Evolutionary conservation across 2,888 invertebrate species (phyloP).

Genomic region (Plebejus argus): DNA sequence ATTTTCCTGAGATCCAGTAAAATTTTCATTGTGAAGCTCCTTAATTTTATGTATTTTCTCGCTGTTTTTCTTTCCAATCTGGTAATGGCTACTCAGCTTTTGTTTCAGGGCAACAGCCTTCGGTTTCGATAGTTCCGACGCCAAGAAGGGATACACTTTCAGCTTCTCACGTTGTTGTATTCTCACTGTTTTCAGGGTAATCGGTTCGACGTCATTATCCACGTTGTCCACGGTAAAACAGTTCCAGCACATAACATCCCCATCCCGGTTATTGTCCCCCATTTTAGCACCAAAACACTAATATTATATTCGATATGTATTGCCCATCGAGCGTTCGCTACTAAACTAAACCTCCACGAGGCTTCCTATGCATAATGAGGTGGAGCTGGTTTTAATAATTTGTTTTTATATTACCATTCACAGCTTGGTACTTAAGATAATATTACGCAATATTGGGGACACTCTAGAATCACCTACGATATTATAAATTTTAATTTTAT

Average conservation of each 20-base stretch:
- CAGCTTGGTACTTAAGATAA: slow-evolving; percentile 16
- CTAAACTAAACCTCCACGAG: slow-evolving; percentile 18
- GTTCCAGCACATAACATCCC: slow-evolving; percentile 66
- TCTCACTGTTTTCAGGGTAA: slow-evolving; percentile 58
- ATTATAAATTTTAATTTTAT: slow-evolving; percentile 23
- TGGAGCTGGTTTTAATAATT: slow-evolving; percentile 28
- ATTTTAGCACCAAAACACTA: neutral
- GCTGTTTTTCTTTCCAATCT: slow-evolving; percentile 61
- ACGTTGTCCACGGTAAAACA: slow-evolving; percentile 58
- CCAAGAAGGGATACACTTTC: slow-evolving; percentile 64
- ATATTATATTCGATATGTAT: neutral
- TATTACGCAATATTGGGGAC: slow-evolving; percentile 27
- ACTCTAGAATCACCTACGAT: slow-evolving; percentile 27
- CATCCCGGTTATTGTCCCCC: slow-evolving; percentile 43
- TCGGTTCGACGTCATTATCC: slow-evolving; percentile 49
- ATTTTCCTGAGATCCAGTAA: neutral
- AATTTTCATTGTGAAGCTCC: neutral
- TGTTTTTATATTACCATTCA: slow-evolving; percentile 29
- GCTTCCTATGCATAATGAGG: slow-evolving; percentile 24
- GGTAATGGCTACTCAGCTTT: slow-evolving; percentile 63
- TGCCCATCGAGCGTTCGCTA: neutral
- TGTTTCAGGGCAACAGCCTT: slow-evolving; percentile 65
- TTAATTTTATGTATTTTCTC: slow-evolving; percentile 50
- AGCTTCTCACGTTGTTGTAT: slow-evolving; percentile 59
- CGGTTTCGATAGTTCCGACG: slow-evolving; percentile 62